Conservation (phyloP, 1,140 invertebrate species). For the Drosophila melanogaster region Release_6_plus_ISO1_MT NT_033777.3:29582001-29582500, state of each 20-base stretch:
- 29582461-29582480: constrained; percentile 81
- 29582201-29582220: constrained; percentile 53
- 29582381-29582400: constrained; percentile 26
- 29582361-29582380: no score
- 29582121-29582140: not conserved
- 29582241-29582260: constrained; percentile 51
- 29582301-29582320: constrained; percentile 82
- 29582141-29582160: constrained; percentile 5
- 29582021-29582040: constrained; percentile 46
- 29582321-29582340: constrained; percentile 48
- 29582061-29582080: constrained; percentile 82
- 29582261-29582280: constrained; percentile 73
- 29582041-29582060: constrained; percentile 81
- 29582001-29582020: constrained; percentile 34
- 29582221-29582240: not conserved
- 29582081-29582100: constrained; percentile 79
- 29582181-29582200: constrained; percentile 67
- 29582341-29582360: constrained; percentile 22
- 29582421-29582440: constrained; percentile 81
- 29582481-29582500: constrained; percentile 37
- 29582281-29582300: constrained; percentile 83
- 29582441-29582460: constrained; percentile 84
- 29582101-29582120: constrained; percentile 7
- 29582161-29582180: constrained; percentile 41
- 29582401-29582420: constrained; percentile 82